These are phyloP conservation scores for Proales similis DNA, from an alignment of 1,140 invertebrate species.

Conservation along the genomic window DNA sequence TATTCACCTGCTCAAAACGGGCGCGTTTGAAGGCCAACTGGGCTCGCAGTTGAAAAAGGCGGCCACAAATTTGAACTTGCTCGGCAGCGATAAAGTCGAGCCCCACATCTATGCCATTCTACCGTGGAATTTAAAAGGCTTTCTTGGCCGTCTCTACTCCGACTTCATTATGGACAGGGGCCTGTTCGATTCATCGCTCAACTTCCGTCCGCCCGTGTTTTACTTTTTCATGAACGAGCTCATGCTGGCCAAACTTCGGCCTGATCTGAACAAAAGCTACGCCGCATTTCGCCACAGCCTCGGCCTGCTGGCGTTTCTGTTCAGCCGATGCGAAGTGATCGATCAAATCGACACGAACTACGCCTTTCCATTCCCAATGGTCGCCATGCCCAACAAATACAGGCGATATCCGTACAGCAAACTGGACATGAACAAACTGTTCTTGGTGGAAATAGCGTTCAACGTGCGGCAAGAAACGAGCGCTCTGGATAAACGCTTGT, in stretches of 20 bases:
- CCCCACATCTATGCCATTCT: slow-evolving; percentile 15
- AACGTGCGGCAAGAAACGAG: not conserved
- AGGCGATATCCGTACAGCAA: not conserved
- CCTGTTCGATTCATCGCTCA: not conserved
- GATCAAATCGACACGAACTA: not conserved
- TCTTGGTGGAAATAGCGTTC: slow-evolving; percentile 7
- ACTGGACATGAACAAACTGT: slow-evolving; percentile 25
- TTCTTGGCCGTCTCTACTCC: slow-evolving; percentile 9
- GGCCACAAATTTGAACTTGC: no score
- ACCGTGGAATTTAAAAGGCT: slow-evolving; percentile 29
- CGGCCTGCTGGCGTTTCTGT: slow-evolving; percentile 9
- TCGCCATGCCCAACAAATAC: slow-evolving; percentile 13
- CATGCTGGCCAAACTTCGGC: slow-evolving; percentile 21
- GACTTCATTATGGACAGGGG: not conserved
- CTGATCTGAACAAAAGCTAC: not conserved
- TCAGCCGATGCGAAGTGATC: not conserved
- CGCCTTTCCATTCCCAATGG: slow-evolving; percentile 21
- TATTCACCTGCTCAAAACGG: no score
- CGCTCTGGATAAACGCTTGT: slow-evolving; percentile 1
- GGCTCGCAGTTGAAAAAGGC: no score
- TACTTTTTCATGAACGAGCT: slow-evolving; percentile 9
- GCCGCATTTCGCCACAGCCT: not conserved
- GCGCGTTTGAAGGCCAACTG: no score
- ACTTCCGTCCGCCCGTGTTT: not conserved
- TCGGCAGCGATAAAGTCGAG: no score